Evolutionary conservation across 2,797 vertebrate species (phyloP).

Genomic region (Coendou prehensilis): DNA sequence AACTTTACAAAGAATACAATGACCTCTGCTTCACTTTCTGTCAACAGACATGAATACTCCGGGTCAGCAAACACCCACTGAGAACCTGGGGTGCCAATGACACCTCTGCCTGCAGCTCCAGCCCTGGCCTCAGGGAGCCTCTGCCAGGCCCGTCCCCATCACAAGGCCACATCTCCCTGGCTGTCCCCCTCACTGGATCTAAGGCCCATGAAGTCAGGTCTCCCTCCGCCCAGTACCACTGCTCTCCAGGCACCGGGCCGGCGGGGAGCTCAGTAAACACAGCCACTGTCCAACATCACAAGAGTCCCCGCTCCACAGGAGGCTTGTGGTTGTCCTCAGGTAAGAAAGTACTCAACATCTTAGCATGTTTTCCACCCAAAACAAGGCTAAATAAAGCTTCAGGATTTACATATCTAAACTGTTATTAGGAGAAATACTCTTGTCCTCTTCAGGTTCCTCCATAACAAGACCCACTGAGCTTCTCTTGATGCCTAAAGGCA

Average conservation of each 20-base stretch:
- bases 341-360: background rate
- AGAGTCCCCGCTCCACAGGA: background rate
- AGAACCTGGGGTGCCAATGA: background rate
- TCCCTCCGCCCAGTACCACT: background rate
- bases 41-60: background rate
- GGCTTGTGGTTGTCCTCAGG: background rate
- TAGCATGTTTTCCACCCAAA: background rate
- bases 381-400: background rate
- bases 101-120: background rate
- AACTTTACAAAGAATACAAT: background rate
- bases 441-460: background rate
- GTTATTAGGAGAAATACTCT: background rate
- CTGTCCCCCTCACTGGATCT: rapidly evolving
- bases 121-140: rapidly evolving
- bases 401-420: background rate
- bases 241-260: background rate
- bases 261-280: background rate
- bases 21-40: background rate
- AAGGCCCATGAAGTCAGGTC: background rate
- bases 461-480: background rate
- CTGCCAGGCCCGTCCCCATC: background rate
- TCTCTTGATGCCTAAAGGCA: background rate
- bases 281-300: background rate
- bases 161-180: background rate
- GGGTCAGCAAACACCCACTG: too few relatives aligned